Conservation (phyloP, 2,888 invertebrate species). For the Drosophila picticornis region DNA sequence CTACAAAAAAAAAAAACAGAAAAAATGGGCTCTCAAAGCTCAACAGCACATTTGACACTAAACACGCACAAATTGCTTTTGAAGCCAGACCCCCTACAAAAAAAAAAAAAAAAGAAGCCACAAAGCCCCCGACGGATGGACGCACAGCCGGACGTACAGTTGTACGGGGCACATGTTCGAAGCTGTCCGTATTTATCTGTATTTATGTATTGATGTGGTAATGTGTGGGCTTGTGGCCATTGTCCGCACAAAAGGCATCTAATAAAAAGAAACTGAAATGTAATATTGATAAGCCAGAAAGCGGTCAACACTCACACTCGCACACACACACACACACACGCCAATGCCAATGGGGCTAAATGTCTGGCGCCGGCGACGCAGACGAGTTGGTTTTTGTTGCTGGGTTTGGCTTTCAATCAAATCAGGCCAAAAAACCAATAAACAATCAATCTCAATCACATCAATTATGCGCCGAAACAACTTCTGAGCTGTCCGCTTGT, state of each 20-base stretch:
- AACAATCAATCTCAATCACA: constrained; percentile 81
- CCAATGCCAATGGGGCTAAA: constrained; percentile 54
- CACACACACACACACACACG: constrained; percentile 28
- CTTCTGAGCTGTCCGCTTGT: constrained; percentile 60
- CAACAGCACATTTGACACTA: constrained; percentile 77
- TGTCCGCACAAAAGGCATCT: constrained; percentile 45
- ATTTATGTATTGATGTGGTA: constrained; percentile 30
- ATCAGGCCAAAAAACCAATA: constrained; percentile 58
- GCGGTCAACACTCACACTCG: constrained; percentile 54
- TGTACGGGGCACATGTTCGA: constrained; percentile 6
- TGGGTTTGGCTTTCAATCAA: constrained; percentile 55
- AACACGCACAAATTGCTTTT: constrained; percentile 77
- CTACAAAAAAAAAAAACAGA: constrained; percentile 1
- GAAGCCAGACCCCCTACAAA: constrained; percentile 54
- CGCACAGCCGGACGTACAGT: background rate
- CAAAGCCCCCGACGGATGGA: constrained; percentile 42
- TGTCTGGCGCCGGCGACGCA: constrained; percentile 60
- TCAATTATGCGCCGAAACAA: constrained; percentile 76
- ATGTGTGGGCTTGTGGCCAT: constrained; percentile 39
- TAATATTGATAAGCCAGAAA: constrained; percentile 76
- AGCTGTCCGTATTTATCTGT: constrained; percentile 44
- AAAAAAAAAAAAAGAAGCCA: constrained; percentile 48
- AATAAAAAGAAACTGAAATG: constrained; percentile 67
- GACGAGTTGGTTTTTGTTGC: constrained; percentile 20
- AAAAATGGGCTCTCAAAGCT: constrained; percentile 45